These are phyloP conservation scores for Styela plicata DNA, from an alignment of 23 tunicate species.

Conservation along the genomic window DNA sequence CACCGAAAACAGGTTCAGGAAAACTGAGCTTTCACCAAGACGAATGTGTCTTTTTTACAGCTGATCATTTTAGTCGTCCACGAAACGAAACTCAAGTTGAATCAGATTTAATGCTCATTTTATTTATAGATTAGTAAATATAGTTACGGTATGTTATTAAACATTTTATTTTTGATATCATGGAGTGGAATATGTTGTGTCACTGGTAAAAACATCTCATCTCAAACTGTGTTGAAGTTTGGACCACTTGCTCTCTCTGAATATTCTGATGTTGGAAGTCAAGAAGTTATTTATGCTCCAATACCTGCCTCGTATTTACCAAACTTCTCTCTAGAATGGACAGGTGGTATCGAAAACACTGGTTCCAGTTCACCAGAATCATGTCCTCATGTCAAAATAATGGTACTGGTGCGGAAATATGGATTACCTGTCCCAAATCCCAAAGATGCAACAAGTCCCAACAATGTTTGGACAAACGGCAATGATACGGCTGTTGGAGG, in stretches of 20 bases:
- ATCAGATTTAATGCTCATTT: too few species aligned
- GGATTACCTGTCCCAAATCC: conserved; percentile 79
- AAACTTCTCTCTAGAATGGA: conserved; percentile 37
- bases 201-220: not conserved
- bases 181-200: not conserved
- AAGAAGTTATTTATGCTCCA: conserved; percentile 15
- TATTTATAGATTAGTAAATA: too few species aligned
- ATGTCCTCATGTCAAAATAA: conserved; percentile 45
- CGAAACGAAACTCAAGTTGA: too few species aligned
- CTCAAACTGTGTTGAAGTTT: conserved; percentile 12
- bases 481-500: conserved; percentile 19
- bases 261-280: conserved; percentile 21
- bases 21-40: too few species aligned
- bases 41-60: too few species aligned
- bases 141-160: not conserved
- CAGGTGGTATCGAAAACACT: conserved; percentile 39
- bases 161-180: not conserved
- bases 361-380: conserved; percentile 42
- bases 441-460: conserved; percentile 30
- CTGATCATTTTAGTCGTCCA: too few species aligned
- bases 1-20: too few species aligned
- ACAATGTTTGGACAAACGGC: conserved; percentile 17
- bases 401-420: conserved; percentile 45
- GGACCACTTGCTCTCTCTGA: not conserved
- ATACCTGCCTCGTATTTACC: conserved; percentile 6